Conservation (phyloP, 1,140 invertebrate species). For the Aethina tumida region DNA sequence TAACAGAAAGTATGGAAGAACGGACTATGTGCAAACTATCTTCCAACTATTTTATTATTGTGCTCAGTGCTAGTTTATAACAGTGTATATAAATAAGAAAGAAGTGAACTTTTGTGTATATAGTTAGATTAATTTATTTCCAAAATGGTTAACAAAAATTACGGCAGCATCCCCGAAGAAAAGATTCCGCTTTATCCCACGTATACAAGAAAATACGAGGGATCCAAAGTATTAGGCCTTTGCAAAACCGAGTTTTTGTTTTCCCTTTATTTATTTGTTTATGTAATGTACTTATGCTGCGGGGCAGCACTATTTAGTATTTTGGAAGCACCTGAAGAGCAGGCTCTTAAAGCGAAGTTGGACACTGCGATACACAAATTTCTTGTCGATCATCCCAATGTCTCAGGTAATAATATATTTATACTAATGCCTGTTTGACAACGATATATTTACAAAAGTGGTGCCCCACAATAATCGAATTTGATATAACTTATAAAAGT, state of each 20-base stretch:
- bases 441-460: no score
- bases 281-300: slow-evolving; percentile 58
- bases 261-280: slow-evolving; percentile 50
- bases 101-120: no score
- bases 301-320: slow-evolving; percentile 68
- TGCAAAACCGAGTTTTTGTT: slow-evolving; percentile 36
- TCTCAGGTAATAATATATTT: slow-evolving; percentile 45
- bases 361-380: slow-evolving; percentile 46
- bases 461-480: no score
- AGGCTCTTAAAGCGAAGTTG: slow-evolving; percentile 42
- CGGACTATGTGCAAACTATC: no score
- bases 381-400: slow-evolving; percentile 41
- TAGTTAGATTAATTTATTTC: no score
- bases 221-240: slow-evolving; percentile 13
- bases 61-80: no score
- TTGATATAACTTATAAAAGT: no score
- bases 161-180: neutral
- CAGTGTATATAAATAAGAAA: no score
- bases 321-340: slow-evolving; percentile 60
- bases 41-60: no score
- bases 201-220: slow-evolving; percentile 8
- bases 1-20: no score
- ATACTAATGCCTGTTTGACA: no score
- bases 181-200: slow-evolving; percentile 1
- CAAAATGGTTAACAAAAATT: slow-evolving; percentile 5